Conservation (phyloP, 2,888 invertebrate genomes). For the Drosophila longiperda region DNA sequence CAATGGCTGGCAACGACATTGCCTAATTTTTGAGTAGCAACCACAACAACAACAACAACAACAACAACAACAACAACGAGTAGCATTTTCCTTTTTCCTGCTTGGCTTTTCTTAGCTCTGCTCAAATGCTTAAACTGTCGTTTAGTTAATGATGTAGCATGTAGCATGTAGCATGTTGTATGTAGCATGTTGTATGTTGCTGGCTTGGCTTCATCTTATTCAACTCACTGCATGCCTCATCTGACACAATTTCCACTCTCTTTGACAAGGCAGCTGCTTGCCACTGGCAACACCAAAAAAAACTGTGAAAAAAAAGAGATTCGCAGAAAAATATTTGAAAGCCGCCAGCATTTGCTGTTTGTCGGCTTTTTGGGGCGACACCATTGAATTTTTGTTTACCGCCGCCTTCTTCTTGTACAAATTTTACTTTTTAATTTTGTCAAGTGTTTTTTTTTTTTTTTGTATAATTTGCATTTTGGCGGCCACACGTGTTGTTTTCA, state of each 20-base stretch:
- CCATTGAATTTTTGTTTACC: conserved; percentile 10
- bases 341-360: conserved; percentile 40
- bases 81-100: neutral
- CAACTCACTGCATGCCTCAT: conserved; percentile 41
- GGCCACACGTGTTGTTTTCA: conserved; percentile 25
- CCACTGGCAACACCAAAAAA: conserved; percentile 30
- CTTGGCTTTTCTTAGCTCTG: conserved; percentile 4
- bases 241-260: conserved; percentile 64
- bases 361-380: conserved; percentile 12
- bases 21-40: conserved; percentile 58
- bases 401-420: conserved; percentile 1
- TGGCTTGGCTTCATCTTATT: conserved; percentile 1
- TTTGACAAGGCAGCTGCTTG: conserved; percentile 52
- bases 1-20: conserved; percentile 25
- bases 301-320: neutral
- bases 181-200: conserved; percentile 31
- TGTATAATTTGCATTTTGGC: conserved; percentile 4
- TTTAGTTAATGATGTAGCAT: conserved; percentile 80
- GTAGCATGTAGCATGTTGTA: conserved; percentile 45
- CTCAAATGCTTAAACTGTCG: conserved; percentile 75
- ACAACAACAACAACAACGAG: conserved; percentile 12
- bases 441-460: conserved; percentile 14
- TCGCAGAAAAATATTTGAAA: conserved; percentile 15
- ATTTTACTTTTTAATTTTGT: conserved; percentile 44
- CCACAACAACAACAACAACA: conserved; percentile 20